Evolutionary conservation across 2,113 vertebrate genomes (phyloP), one percentile per base, ranked within the genome.

Genomic region (Laticauda laticaudata): DNA sequence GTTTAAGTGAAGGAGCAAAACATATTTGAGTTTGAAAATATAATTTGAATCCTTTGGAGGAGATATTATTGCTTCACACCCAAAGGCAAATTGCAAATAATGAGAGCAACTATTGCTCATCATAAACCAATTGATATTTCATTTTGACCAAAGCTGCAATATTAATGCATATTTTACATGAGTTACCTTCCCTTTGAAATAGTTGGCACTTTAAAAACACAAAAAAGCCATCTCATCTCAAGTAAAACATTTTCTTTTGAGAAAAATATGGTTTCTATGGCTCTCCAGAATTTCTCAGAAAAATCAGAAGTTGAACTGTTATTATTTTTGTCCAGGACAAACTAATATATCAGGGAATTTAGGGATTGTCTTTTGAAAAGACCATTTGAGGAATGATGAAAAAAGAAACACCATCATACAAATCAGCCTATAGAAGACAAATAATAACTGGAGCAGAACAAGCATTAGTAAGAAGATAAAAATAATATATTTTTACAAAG

Each of bases 81-180:
- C 91, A 95, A 59, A 94, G 90, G 14, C 54, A 85, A 18, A 90
- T 90, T 92, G n/a, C 23, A 92, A 95, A 93, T 92, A 95, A 89
- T 26, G 57, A 86, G 86, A 56, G 34, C 81, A 69, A 34, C 4
- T 59, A 92, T 57, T 91, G 89, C 23, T 90, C 87, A 90, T 1
- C 88, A 15, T 3, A 39, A 75, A 57, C 89, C 45, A 69, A 10
- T 48, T 21, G 86, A 24, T 87, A 51, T 15, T 88, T 88, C 24
- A 55, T 88, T 88, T 55, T 54, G 18, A 54, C 48, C 51, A 26
- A 87, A 53, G 48, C 51, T 87, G 26, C 86, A 29, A 29, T 54
- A 2, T 12, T 54, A 51, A 88, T 88, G 34, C 75, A 81, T 88
- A 88, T 54, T 88, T 53, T 88, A 54, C 51, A 88, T 24, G 43